Evolutionary conservation across 2,888 invertebrate species (phyloP), one percentile per base, ranked within the genome.

Genomic region (Athalia rosae): DNA sequence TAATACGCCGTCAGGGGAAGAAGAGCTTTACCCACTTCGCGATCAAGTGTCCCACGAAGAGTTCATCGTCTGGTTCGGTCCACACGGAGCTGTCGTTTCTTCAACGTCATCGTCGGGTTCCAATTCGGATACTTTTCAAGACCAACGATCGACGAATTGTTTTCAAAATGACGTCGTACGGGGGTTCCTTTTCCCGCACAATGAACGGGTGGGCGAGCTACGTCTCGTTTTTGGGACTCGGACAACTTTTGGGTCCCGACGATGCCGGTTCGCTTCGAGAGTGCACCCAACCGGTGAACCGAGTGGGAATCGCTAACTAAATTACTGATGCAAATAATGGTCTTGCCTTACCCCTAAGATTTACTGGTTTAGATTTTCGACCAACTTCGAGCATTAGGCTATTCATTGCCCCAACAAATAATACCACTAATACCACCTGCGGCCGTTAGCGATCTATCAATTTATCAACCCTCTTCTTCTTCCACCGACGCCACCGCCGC

Each of bases 311-410:
- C 78, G 80, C 84, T 85, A 85, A 86, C 85, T 84, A 81, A 85
- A 89, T 89, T 88, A 88, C 87, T 83, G 89, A 88, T 88, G 88
- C 88, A 88, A 89, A 89, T 89, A 87, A 87, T 84, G 85, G 85
- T 84, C 83, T 81, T 84, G 82, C 84, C 85, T 86, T 85, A n/a
- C 86, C 84, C 85, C 86, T 84, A 87, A 86, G 87, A 89, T 88
- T 87, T 85, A 85, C 81, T 82, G 84, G 85, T 85, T 88, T 85
- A 85, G 86, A 86, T 85, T 86, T 85, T 82, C 82, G 83, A 81
- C 83, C 81, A 85, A 84, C 81, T 84, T 85, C 77, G 79, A 74
- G 48, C 61, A 87, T 85, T 84, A 84, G 86, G 83, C 85, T 84
- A 86, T 88, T 86, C 85, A 87, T 88, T 86, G 84, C 83, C 82